Conservation (phyloP, 2,797 vertebrate genomes). For the Neomorphus geoffroyi region DNA sequence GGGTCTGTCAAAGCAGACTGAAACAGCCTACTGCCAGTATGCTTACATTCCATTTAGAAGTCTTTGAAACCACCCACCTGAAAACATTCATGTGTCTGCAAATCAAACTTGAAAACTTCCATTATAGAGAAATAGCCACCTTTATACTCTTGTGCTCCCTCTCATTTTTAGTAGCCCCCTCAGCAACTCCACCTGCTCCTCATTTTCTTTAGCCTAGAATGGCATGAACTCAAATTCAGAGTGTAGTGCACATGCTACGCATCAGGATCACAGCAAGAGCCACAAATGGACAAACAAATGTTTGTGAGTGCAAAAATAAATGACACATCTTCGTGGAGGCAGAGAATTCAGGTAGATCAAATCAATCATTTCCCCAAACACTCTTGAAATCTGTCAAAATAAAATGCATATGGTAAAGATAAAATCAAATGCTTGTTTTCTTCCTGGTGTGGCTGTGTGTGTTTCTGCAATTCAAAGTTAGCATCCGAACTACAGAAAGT, state of each 20-base stretch:
- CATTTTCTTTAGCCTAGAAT: not conserved
- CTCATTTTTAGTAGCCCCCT: not conserved
- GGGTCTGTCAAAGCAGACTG: not conserved
- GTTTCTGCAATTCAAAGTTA: not conserved
- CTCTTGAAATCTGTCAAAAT: slow-evolving; percentile 1
- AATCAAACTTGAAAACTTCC: not conserved
- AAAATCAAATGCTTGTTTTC: not conserved
- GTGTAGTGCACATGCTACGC: not conserved
- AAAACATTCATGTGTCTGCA: not conserved
- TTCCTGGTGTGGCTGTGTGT: not conserved
- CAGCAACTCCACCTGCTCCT: not conserved
- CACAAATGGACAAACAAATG: not conserved
- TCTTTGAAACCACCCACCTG: not conserved
- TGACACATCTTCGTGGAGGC: not conserved
- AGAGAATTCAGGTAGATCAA: not conserved
- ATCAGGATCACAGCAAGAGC: not conserved
- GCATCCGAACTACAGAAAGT: not conserved
- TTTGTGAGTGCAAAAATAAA: not conserved
- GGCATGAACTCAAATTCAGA: not conserved
- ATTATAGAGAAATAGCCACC: not conserved
- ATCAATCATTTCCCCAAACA: not conserved
- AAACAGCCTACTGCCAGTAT: not conserved
- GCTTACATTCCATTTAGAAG: not conserved
- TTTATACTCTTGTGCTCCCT: not conserved
- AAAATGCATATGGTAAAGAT: not conserved